phyloP scores from a whole-genome alignment of 2,113 vertebrate species.

The Odobenus rosmarus region DNA sequence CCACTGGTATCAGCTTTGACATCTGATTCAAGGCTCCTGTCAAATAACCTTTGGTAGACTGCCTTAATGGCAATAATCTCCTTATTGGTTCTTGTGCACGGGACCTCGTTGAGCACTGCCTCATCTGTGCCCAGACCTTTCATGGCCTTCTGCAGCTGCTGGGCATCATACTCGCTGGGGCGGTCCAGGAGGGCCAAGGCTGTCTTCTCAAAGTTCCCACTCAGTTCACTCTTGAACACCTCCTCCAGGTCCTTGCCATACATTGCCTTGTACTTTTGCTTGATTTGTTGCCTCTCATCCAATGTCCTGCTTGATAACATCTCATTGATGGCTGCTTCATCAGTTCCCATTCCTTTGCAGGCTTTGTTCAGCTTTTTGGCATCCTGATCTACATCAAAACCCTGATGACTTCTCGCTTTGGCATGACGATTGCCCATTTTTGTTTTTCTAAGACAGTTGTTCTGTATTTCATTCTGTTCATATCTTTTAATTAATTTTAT shows the following conservation, averaged over 20 bases:
- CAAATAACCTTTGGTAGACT: constrained; percentile 66
- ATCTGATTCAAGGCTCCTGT: constrained; percentile 84
- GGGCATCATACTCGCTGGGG: constrained; percentile 91
- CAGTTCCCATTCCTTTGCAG: constrained; percentile 88
- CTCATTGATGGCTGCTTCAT: constrained; percentile 88
- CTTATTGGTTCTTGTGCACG: constrained; percentile 92
- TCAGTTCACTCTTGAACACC: constrained; percentile 92
- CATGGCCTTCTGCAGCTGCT: constrained; percentile 93
- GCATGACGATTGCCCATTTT: not conserved
- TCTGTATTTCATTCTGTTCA: no score
- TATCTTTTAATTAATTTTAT: not conserved
- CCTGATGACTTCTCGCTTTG: constrained; percentile 67
- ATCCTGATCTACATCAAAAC: constrained; percentile 84
- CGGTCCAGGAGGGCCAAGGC: constrained; percentile 93
- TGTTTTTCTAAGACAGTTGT: no score
- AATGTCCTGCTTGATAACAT: constrained; percentile 84
- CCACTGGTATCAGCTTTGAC: constrained; percentile 87
- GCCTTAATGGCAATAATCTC: not conserved
- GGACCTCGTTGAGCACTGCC: constrained; percentile 92
- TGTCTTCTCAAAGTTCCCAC: constrained; percentile 92
- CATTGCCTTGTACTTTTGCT: constrained; percentile 84
- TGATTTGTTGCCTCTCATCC: constrained; percentile 86
- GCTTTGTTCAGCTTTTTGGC: constrained; percentile 87
- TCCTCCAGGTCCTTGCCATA: constrained; percentile 93
- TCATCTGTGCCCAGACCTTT: constrained; percentile 94